Percentiles rank a stretch among this genome's conserved stretches.
phyloP scores from a whole-genome alignment of 2,888 invertebrate species.

The Leptinotarsa juncta region DNA sequence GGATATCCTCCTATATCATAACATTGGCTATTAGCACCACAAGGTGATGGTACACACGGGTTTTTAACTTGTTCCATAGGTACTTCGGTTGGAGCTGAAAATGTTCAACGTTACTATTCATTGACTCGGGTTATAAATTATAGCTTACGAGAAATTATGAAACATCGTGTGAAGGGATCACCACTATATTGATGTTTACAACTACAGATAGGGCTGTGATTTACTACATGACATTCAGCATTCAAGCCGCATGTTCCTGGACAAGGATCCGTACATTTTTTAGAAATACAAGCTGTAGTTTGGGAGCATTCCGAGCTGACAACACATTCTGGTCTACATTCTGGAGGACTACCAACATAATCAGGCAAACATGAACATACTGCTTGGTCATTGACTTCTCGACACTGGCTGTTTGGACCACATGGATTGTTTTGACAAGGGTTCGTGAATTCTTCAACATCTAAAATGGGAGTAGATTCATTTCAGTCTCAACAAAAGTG shows the following conservation, averaged over 20 bases:
- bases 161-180: conserved; percentile 83
- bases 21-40: conserved; percentile 77
- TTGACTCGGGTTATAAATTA: background rate
- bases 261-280: conserved; percentile 85
- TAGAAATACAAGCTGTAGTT: conserved; percentile 83
- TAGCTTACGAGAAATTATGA: conserved; percentile 66
- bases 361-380: conserved; percentile 82
- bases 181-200: conserved; percentile 80
- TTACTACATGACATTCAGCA: conserved; percentile 82
- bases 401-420: conserved; percentile 84
- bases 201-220: conserved; percentile 85
- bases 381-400: conserved; percentile 77
- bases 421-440: conserved; percentile 85
- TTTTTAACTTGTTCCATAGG: conserved; percentile 66
- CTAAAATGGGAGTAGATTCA: conserved; percentile 42
- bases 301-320: conserved; percentile 85
- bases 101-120: background rate
- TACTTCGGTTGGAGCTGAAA: conserved; percentile 52
- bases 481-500: conserved; percentile 6
- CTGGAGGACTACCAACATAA: conserved; percentile 81
- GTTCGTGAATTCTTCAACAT: conserved; percentile 61
- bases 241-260: conserved; percentile 83
- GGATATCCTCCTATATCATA: conserved; percentile 70
- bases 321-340: conserved; percentile 85
- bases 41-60: conserved; percentile 83